These are phyloP conservation scores for Bombus superbus DNA, from an alignment of 1,140 invertebrate species.

Conservation along the genomic window DNA sequence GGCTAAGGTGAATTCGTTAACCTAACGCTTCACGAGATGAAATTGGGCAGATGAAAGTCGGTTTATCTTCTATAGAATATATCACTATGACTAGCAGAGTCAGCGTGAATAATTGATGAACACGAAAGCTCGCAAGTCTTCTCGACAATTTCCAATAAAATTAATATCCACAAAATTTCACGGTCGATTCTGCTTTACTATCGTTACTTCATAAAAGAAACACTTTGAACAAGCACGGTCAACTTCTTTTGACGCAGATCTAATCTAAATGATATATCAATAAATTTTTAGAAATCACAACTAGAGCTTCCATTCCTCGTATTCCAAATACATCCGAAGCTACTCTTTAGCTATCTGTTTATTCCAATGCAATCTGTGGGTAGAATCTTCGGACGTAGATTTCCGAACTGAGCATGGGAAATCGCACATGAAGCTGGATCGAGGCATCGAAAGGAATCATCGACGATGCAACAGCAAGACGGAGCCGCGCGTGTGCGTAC, in stretches of 20 bases:
- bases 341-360: not conserved
- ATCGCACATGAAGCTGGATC: not conserved
- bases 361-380: not conserved
- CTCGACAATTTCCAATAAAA: not conserved
- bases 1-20: too few species aligned
- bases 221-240: not conserved
- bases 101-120: not conserved
- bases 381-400: not conserved
- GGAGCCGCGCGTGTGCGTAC: slow-evolving; percentile 10
- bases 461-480: not conserved
- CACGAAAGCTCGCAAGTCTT: not conserved
- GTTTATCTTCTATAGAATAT: too few species aligned
- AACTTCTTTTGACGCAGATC: too few species aligned
- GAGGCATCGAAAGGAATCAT: slow-evolving; percentile 1
- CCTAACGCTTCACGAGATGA: too few species aligned
- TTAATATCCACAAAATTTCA: not conserved
- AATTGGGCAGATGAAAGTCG: too few species aligned
- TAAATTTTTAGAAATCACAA: not conserved
- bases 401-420: not conserved
- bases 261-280: too few species aligned
- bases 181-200: not conserved
- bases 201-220: not conserved
- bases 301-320: not conserved
- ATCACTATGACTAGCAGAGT: not conserved
- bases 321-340: not conserved